Conservation (phyloP, 2,113 vertebrate species). For the Calidris pugnax region DNA sequence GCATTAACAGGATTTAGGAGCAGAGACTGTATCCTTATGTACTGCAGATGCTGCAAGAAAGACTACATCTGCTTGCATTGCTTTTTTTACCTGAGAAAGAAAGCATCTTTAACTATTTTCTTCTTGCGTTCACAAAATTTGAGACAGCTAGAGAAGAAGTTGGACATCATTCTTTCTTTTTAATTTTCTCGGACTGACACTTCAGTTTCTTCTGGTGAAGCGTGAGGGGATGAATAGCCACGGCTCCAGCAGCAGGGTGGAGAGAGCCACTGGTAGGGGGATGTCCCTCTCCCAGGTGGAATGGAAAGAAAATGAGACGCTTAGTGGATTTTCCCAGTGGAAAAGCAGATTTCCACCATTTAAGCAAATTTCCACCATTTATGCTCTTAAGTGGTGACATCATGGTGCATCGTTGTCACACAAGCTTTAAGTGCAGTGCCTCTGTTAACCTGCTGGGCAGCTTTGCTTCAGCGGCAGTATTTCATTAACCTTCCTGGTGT, state of each 20-base stretch:
- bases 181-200: not conserved
- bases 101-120: not conserved
- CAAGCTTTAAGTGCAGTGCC: not conserved
- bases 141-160: not conserved
- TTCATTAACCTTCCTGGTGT: not conserved
- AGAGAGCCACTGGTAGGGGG: not conserved
- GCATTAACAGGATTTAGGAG: not conserved
- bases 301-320: not conserved
- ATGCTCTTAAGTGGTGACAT: not conserved
- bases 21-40: not conserved
- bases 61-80: not conserved
- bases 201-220: not conserved
- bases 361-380: not conserved
- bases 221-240: not conserved
- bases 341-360: not conserved
- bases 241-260: not conserved
- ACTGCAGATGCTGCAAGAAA: not conserved
- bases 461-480: not conserved
- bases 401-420: rapidly evolving
- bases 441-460: not conserved
- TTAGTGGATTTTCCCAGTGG: not conserved
- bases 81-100: not conserved
- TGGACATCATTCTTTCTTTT: not conserved
- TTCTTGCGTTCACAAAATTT: not conserved
- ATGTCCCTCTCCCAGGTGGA: not conserved